These are phyloP conservation scores for Microcebus tavaratra DNA, from an alignment of 2,113 vertebrate genomes.

Conservation along the genomic window DNA sequence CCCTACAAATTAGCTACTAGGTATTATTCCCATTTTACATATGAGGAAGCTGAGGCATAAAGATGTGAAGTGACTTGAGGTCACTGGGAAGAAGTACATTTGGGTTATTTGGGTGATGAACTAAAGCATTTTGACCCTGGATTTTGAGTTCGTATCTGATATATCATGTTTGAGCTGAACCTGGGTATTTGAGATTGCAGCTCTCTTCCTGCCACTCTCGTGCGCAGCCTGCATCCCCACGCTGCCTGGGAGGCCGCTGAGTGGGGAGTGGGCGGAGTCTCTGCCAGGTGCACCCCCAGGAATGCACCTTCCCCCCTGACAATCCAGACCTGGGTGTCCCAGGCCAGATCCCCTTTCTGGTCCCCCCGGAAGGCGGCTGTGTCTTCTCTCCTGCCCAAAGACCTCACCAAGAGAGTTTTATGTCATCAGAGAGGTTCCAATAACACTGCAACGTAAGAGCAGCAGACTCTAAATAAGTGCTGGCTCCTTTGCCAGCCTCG, in stretches of 20 bases:
- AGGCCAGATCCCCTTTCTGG: background rate
- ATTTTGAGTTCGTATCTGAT: background rate
- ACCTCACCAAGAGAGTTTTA: too few species aligned
- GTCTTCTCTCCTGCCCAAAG: background rate
- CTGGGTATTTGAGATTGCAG: background rate
- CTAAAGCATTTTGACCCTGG: background rate
- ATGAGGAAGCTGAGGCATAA: background rate
- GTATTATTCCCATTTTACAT: background rate
- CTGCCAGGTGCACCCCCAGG: too few species aligned
- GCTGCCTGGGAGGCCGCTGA: background rate
- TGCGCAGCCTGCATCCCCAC: background rate
- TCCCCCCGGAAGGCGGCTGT: background rate
- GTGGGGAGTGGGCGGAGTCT: too few species aligned
- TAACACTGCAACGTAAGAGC: background rate
- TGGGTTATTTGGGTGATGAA: background rate
- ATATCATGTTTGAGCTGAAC: background rate
- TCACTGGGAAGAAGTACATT: background rate
- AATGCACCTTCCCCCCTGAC: background rate
- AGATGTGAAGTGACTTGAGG: background rate
- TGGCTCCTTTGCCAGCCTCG: background rate
- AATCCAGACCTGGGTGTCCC: fast-evolving
- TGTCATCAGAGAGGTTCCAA: background rate
- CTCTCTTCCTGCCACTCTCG: background rate
- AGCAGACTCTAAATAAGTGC: background rate
- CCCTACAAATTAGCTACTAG: background rate